Conservation (phyloP, 1,140 invertebrate species). For the Euborellia annulipes region DNA sequence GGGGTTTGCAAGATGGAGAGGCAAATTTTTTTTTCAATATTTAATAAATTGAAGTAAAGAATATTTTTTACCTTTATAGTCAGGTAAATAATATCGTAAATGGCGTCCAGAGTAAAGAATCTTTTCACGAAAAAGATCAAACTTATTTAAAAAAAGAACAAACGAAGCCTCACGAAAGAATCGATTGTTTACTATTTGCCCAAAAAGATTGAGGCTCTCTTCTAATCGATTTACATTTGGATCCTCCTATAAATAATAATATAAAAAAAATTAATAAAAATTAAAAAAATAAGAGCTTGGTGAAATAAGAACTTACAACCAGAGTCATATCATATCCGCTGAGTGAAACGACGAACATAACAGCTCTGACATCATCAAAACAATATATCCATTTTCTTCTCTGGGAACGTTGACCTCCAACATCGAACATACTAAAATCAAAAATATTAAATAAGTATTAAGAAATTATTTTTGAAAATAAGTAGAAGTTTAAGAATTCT, state of each 20-base stretch:
- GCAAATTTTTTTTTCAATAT: background rate
- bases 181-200: slow-evolving; percentile 45
- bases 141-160: slow-evolving; percentile 53
- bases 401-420: slow-evolving; percentile 54
- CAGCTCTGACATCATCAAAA: slow-evolving; percentile 47
- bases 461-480: slow-evolving; percentile 8
- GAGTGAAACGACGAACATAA: slow-evolving; percentile 47
- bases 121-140: slow-evolving; percentile 50
- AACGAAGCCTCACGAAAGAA: slow-evolving; percentile 46
- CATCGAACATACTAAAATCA: slow-evolving; percentile 41
- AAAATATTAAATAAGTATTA: slow-evolving; percentile 8
- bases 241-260: slow-evolving; percentile 37
- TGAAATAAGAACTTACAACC: slow-evolving; percentile 35
- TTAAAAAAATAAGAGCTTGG: slow-evolving; percentile 8
- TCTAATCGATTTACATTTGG: slow-evolving; percentile 42
- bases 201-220: slow-evolving; percentile 45
- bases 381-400: slow-evolving; percentile 61
- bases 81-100: slow-evolving; percentile 38
- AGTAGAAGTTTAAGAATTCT: slow-evolving; percentile 22
- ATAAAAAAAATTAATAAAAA: too few relatives aligned
- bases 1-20: too few relatives aligned
- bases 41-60: slow-evolving; percentile 4
- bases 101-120: slow-evolving; percentile 43
- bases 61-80: slow-evolving; percentile 34
- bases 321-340: slow-evolving; percentile 51